These are phyloP conservation scores for Micromesistius poutassou DNA, from an alignment of 2,797 vertebrate genomes.

Conservation along the genomic window DNA sequence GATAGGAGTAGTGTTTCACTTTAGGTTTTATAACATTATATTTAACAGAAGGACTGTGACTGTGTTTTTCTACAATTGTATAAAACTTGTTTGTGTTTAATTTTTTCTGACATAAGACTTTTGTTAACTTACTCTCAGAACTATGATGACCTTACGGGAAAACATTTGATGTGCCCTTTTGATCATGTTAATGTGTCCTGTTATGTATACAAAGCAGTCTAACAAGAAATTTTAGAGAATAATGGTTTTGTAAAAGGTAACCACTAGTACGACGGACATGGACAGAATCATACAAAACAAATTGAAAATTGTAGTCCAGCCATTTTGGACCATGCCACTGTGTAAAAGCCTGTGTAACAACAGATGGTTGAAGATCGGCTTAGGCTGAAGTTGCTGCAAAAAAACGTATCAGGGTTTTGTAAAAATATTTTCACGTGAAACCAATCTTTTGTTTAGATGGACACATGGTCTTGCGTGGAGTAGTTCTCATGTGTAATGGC, in stretches of 20 bases:
- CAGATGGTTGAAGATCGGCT: conserved; percentile 9
- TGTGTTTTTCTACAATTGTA: conserved; percentile 8
- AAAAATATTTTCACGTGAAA: background rate
- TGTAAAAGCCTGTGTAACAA: conserved; percentile 8
- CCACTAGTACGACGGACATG: background rate
- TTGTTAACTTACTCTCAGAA: conserved; percentile 15
- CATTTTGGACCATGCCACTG: conserved; percentile 1
- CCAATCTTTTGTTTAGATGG: background rate
- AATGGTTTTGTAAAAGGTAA: background rate
- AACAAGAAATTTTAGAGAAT: background rate
- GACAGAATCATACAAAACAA: background rate
- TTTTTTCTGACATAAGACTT: background rate
- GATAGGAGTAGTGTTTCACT: conserved; percentile 16
- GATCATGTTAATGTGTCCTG: background rate
- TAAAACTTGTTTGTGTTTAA: background rate
- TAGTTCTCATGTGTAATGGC: background rate
- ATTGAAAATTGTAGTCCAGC: background rate
- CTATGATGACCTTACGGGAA: conserved; percentile 28
- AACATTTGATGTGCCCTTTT: conserved; percentile 24
- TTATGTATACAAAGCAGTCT: background rate
- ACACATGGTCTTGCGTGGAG: background rate
- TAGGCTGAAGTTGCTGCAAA: background rate
- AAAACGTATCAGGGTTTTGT: background rate
- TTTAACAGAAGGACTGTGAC: conserved; percentile 13
- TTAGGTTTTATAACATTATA: conserved; percentile 14